A percentile compares a stretch with the other conserved stretches of the same genome.
Evolutionary conservation across 2,797 vertebrate species (phyloP).

Genomic region (Rhinichthys osculus): DNA sequence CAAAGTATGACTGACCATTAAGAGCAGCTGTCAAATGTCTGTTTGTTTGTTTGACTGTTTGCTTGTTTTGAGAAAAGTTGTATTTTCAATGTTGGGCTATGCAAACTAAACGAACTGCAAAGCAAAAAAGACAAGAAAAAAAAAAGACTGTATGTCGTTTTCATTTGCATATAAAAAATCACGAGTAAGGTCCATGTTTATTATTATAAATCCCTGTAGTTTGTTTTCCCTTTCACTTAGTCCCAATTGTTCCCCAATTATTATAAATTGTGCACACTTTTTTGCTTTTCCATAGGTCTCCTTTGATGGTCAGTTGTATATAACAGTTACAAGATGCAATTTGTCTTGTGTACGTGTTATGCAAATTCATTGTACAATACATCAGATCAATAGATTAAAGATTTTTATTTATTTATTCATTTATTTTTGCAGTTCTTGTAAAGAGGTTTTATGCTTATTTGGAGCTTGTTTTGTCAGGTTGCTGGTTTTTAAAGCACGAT

Average conservation of each 20-base stretch:
- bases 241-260: neutral
- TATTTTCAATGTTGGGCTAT: neutral
- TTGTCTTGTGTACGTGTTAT: neutral
- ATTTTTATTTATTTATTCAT: no score
- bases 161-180: no score
- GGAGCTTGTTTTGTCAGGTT: neutral
- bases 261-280: neutral
- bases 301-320: neutral
- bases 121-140: no score
- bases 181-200: no score
- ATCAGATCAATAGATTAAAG: neutral
- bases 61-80: neutral
- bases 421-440: neutral
- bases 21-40: neutral
- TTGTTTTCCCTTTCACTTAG: neutral
- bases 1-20: neutral
- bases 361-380: neutral
- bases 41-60: neutral
- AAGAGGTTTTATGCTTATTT: slow-evolving; percentile 7
- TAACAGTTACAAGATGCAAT: neutral
- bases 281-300: neutral
- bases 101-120: neutral
- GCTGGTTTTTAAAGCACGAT: neutral
- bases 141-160: neutral
- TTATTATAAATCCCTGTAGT: no score